Evolutionary conservation across 2,113 vertebrate species (phyloP).

Genomic region (Oplegnathus fasciatus): DNA sequence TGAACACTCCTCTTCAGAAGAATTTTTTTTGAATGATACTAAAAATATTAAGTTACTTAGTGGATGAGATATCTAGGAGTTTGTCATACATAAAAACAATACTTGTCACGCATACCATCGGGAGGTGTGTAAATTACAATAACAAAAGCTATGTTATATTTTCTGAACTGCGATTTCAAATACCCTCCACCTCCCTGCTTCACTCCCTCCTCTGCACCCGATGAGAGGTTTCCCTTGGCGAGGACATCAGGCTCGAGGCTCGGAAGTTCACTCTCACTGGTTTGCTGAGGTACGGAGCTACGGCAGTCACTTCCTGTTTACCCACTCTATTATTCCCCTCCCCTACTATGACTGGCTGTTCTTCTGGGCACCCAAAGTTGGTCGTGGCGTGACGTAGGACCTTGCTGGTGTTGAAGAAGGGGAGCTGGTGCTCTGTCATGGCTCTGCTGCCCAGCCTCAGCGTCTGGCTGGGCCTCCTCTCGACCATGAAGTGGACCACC

Average conservation of each 20-base stretch:
- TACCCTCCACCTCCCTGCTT: background rate
- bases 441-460: conserved; percentile 68
- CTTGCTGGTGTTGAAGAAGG: conserved; percentile 53
- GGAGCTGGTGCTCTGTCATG: conserved; percentile 71
- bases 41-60: background rate
- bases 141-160: background rate
- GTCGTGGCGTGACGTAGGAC: background rate
- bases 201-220: conserved; percentile 68
- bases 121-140: background rate
- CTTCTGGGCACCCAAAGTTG: conserved; percentile 6
- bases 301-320: conserved; percentile 27
- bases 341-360: conserved; percentile 2
- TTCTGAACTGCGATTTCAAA: background rate
- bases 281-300: conserved; percentile 50
- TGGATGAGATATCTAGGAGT: background rate
- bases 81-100: background rate
- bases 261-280: conserved; percentile 69
- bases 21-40: background rate
- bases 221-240: conserved; percentile 50
- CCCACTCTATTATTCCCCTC: conserved; percentile 21
- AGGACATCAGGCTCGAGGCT: conserved; percentile 70
- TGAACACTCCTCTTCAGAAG: background rate
- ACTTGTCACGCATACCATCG: background rate
- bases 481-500: conserved; percentile 75
- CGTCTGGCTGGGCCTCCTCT: conserved; percentile 73